Percentiles rank a stretch among this genome's conserved stretches.
phyloP scores from a whole-genome alignment of 1,140 invertebrate species.

The Aphelinus atriplicis region DNA sequence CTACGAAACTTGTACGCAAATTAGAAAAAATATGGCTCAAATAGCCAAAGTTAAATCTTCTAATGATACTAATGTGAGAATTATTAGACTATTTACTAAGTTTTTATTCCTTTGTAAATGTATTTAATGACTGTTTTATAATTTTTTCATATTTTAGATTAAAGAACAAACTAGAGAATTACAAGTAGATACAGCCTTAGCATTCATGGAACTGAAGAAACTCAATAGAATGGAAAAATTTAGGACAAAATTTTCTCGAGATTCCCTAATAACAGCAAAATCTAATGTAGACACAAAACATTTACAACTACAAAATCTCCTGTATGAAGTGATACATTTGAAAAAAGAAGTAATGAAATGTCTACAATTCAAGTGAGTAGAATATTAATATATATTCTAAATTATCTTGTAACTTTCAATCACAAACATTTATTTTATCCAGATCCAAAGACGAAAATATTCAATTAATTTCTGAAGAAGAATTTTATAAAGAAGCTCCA shows the following conservation, averaged over 20 bases:
- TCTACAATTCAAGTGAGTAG: conserved; percentile 84
- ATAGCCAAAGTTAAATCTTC: conserved; percentile 73
- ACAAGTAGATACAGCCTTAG: conserved; percentile 76
- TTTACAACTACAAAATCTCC: conserved; percentile 91
- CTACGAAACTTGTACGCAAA: conserved; percentile 74
- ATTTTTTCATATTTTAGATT: conserved; percentile 61
- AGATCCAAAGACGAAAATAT: conserved; percentile 96
- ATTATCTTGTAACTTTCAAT: too few relatives aligned
- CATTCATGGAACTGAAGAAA: conserved; percentile 86
- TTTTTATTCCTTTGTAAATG: conserved; percentile 33
- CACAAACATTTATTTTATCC: conserved; percentile 36
- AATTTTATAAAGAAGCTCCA: conserved; percentile 88
- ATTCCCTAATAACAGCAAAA: conserved; percentile 82
- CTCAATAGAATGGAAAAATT: conserved; percentile 92
- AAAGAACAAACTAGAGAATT: conserved; percentile 73
- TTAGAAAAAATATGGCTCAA: conserved; percentile 72
- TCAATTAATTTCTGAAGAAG: conserved; percentile 84
- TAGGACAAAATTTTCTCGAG: conserved; percentile 80
- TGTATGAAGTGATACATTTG: conserved; percentile 94
- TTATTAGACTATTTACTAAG: not conserved
- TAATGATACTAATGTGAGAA: conserved; percentile 65
- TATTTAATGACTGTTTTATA: conserved; percentile 35
- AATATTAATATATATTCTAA: conserved; percentile 5
- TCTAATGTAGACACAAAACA: conserved; percentile 89
- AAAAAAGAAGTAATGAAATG: conserved; percentile 94